phyloP scores from a whole-genome alignment of 37 sponge, comb jelly and placozoan species.

The Chondrosia reniformis region DNA sequence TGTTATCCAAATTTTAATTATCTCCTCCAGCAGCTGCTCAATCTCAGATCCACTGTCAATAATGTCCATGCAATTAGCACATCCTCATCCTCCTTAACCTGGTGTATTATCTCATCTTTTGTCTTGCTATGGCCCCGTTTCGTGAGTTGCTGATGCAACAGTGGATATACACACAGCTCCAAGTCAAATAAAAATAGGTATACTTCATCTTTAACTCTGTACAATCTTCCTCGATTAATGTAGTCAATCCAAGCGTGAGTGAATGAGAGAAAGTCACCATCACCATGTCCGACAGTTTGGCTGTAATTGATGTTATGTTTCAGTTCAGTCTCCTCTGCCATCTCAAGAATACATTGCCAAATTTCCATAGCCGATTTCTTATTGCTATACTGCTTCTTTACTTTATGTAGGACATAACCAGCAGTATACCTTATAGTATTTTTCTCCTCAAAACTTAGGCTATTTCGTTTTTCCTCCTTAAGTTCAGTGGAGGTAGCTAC shows the following conservation, averaged over 20 bases:
- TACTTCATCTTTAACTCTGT: background rate
- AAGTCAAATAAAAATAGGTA: background rate
- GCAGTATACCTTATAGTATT: conserved; percentile 6
- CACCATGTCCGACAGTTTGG: too few species aligned
- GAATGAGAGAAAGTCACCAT: background rate
- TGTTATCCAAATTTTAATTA: too few species aligned
- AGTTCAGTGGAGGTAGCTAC: background rate
- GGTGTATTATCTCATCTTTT: background rate
- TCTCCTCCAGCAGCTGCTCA: background rate
- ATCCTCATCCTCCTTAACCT: background rate
- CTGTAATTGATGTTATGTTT: too few species aligned
- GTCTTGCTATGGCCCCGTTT: background rate
- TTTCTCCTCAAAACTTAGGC: background rate
- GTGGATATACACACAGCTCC: background rate
- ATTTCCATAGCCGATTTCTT: background rate
- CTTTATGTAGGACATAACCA: background rate
- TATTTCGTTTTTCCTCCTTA: background rate
- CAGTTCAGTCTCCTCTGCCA: background rate
- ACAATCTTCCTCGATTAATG: background rate
- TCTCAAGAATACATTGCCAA: background rate
- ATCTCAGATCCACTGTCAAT: background rate
- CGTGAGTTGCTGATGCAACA: too few species aligned
- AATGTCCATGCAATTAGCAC: background rate
- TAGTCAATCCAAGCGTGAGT: background rate
- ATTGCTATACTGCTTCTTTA: background rate